These are phyloP conservation scores for Avahi laniger DNA, from an alignment of 2,797 vertebrate species.

Conservation along the genomic window DNA sequence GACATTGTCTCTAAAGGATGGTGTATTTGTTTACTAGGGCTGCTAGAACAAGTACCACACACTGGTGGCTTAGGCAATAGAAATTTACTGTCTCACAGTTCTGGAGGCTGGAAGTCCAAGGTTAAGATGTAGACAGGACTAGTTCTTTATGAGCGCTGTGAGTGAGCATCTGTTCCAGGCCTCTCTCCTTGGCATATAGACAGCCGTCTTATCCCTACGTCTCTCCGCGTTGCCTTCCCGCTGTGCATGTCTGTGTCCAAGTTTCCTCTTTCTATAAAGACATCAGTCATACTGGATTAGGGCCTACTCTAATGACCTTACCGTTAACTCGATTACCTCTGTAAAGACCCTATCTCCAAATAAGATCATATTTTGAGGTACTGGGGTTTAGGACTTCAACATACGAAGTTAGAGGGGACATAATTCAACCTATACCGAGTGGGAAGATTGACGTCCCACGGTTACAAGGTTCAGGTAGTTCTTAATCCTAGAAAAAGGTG, in stretches of 20 bases:
- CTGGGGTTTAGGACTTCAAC: neutral
- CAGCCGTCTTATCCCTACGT: neutral
- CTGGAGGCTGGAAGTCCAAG: neutral
- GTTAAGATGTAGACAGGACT: neutral
- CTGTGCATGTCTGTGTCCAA: no score
- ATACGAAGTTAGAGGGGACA: neutral
- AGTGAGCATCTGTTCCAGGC: neutral
- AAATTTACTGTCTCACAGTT: neutral
- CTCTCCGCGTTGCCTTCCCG: neutral
- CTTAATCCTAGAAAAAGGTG: neutral
- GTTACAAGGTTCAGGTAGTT: neutral
- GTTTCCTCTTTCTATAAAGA: neutral
- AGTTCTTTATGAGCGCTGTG: neutral
- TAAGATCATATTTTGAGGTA: neutral
- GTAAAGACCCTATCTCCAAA: neutral
- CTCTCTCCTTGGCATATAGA: neutral
- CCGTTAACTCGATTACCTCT: neutral
- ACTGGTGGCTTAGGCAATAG: neutral
- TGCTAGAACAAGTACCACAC: neutral
- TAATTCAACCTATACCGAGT: neutral
- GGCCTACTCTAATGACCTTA: neutral
- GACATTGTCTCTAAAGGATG: neutral
- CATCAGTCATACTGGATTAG: neutral
- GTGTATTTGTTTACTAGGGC: neutral
- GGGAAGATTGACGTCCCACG: neutral